Conservation (phyloP, 2,888 invertebrate genomes). For the Caenorhabditis auriculariae region DNA sequence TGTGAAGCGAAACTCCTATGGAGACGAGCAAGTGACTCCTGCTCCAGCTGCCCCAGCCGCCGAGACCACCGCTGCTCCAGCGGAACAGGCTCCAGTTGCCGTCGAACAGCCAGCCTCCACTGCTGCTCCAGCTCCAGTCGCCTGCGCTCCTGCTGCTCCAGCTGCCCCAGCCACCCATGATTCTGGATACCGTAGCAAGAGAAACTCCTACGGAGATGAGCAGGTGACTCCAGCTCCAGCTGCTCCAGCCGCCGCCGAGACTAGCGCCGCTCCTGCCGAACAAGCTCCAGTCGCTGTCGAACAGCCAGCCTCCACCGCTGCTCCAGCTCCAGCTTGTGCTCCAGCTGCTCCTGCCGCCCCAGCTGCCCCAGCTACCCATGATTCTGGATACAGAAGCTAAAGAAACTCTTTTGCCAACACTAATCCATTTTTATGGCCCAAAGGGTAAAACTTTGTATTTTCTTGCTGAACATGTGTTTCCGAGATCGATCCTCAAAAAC, state of each 20-base stretch:
- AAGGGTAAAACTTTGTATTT: no score
- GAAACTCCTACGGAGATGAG: slow-evolving; percentile 36
- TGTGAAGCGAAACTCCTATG: slow-evolving; percentile 11
- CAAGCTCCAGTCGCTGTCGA: slow-evolving; percentile 17
- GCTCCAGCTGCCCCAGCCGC: slow-evolving; percentile 15
- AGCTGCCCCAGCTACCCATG: slow-evolving; percentile 13
- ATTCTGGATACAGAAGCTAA: slow-evolving; percentile 32
- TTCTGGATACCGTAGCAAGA: slow-evolving; percentile 30
- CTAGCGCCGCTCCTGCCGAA: neutral
- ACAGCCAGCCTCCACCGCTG: slow-evolving; percentile 12
- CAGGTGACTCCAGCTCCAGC: slow-evolving; percentile 28
- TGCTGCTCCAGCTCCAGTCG: slow-evolving; percentile 20
- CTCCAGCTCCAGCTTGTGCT: slow-evolving; percentile 6
- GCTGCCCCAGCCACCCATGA: slow-evolving; percentile 17
- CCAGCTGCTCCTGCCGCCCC: slow-evolving; percentile 15
- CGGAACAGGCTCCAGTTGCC: slow-evolving; percentile 13
- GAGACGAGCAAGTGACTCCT: slow-evolving; percentile 38
- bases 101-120: slow-evolving; percentile 15
- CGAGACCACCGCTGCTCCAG: slow-evolving; percentile 10
- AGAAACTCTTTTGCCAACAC: slow-evolving; percentile 37
- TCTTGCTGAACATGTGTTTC: no score
- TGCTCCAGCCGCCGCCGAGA: slow-evolving; percentile 9
- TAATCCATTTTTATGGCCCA: no score
- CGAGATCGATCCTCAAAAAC: no score
- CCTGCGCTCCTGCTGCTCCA: slow-evolving; percentile 21